Conservation (phyloP, 2,113 vertebrate species). For the Prolemur simus region DNA sequence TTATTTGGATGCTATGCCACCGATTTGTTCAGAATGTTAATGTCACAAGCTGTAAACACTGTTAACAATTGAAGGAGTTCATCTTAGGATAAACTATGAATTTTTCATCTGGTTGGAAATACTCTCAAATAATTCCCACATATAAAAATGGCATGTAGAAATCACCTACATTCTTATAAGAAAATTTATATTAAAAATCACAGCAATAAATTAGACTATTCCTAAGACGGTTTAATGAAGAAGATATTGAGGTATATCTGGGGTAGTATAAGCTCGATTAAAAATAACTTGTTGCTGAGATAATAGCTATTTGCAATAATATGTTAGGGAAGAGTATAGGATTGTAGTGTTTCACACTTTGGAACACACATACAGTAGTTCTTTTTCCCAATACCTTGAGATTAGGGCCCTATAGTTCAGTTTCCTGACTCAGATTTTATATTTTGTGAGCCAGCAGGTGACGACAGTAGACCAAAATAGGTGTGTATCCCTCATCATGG, state of each 20-base stretch:
- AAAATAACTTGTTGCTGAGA: not conserved
- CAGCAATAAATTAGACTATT: not conserved
- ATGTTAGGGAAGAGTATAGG: not conserved
- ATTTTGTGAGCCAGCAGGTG: not conserved
- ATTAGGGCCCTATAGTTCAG: not conserved
- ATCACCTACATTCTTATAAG: not conserved
- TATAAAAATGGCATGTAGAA: slow-evolving; percentile 6
- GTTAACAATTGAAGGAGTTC: not conserved
- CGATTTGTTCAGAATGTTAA: not conserved
- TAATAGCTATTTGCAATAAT: not conserved
- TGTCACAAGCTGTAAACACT: not conserved
- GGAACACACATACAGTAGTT: not conserved
- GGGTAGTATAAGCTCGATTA: not conserved
- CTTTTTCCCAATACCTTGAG: not conserved
- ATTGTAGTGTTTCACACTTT: not conserved
- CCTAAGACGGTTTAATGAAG: not conserved
- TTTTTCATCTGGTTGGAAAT: not conserved
- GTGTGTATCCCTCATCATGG: not conserved
- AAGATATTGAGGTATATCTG: not conserved
- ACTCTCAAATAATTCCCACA: not conserved
- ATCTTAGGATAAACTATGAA: not conserved
- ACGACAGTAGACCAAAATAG: not conserved
- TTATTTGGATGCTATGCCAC: not conserved
- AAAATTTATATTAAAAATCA: not conserved
- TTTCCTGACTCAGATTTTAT: not conserved